Evolutionary conservation across 2,888 invertebrate genomes (phyloP).

Genomic region (Oscheius sp.): DNA sequence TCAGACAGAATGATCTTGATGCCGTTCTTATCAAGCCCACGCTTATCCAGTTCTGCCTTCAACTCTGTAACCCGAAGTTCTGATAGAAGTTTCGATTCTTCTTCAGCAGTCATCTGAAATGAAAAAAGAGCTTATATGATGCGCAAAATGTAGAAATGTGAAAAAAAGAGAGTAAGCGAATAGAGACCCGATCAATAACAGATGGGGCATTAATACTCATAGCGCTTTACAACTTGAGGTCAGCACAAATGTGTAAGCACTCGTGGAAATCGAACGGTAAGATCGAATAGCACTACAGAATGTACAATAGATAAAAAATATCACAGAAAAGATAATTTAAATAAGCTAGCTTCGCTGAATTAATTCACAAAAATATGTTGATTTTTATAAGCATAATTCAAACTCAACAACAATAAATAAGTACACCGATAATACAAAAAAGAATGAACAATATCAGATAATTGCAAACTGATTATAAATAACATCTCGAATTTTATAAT

Average conservation of each 20-base stretch:
- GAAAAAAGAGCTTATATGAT: too few relatives aligned
- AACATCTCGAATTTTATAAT: constrained; percentile 87
- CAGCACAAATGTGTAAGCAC: too few relatives aligned
- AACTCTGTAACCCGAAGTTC: constrained; percentile 39
- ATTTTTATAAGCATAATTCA: not conserved
- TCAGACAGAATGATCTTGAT: constrained; percentile 86
- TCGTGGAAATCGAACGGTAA: too few relatives aligned
- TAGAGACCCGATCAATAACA: not conserved
- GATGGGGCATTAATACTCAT: not conserved
- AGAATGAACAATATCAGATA: constrained; percentile 78
- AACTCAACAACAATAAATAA: not conserved
- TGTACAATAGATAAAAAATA: too few relatives aligned
- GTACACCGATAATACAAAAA: not conserved
- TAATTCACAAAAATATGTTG: not conserved
- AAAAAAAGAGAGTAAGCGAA: not conserved
- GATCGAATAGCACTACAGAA: too few relatives aligned
- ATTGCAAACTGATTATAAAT: constrained; percentile 97
- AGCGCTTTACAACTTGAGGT: not conserved
- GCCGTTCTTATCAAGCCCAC: constrained; percentile 86
- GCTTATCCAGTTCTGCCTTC: constrained; percentile 81
- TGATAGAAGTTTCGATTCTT: constrained; percentile 27
- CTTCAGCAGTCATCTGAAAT: constrained; percentile 32
- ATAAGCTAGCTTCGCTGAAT: not conserved
- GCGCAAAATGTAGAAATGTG: not conserved
- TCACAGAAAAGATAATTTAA: too few relatives aligned